phyloP scores from a whole-genome alignment of 2,797 vertebrate genomes.

The Phrynocephalus vlangalii region DNA sequence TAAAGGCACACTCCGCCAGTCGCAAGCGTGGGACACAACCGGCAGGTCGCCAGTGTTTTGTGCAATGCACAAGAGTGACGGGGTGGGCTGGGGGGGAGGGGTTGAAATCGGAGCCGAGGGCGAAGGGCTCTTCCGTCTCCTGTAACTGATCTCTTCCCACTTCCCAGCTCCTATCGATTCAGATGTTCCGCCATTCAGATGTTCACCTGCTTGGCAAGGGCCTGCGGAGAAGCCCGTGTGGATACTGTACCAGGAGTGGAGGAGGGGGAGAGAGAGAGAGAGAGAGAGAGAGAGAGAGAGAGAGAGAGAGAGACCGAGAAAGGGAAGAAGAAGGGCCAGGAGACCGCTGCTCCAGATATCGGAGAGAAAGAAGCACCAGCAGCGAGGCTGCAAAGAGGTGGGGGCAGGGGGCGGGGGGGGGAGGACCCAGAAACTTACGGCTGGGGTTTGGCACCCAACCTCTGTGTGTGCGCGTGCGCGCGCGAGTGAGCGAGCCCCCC shows the following conservation, averaged over 20 bases:
- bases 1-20: too few species aligned
- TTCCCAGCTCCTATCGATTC: background rate
- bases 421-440: background rate
- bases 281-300: background rate
- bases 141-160: too few species aligned
- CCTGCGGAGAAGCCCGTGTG: too few species aligned
- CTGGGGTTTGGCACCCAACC: background rate
- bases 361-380: background rate
- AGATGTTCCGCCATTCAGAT: slow-evolving; percentile 2
- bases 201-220: background rate
- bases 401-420: background rate
- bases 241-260: background rate
- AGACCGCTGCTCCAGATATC: background rate
- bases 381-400: background rate
- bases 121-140: background rate
- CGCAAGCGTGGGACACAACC: too few species aligned
- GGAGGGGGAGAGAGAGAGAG: background rate
- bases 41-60: too few species aligned
- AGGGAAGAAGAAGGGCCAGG: background rate
- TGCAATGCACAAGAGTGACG: too few species aligned
- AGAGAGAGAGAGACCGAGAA: background rate
- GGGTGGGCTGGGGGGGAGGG: too few species aligned
- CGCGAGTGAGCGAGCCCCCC: too few species aligned
- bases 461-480: background rate
- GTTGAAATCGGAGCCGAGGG: background rate